These are phyloP conservation scores for Palythoa grandis DNA, from an alignment of 92 coral and sea anemone genomes.

Conservation along the genomic window DNA sequence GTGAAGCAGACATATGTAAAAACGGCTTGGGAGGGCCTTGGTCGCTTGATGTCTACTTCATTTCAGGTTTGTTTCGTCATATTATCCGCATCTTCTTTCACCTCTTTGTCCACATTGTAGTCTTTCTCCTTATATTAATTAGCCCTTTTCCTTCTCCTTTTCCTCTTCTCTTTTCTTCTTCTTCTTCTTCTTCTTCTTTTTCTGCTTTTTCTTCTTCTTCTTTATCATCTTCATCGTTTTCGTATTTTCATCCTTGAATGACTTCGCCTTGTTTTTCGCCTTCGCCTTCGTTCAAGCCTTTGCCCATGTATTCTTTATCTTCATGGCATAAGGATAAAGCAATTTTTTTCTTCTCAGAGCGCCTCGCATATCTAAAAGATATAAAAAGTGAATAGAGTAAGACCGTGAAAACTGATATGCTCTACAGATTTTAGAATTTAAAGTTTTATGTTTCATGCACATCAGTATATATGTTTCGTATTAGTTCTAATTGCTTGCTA, in stretches of 20 bases:
- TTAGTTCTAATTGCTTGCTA: not conserved
- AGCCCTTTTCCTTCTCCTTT: not conserved
- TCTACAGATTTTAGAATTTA: too few species aligned
- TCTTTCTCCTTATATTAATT: too few species aligned
- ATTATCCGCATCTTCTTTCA: not conserved
- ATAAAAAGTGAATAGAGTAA: too few species aligned
- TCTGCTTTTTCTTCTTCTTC: not conserved
- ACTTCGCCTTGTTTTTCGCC: not conserved
- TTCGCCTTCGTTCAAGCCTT: not conserved
- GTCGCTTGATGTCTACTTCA: slow-evolving; percentile 10
- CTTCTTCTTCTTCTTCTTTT: not conserved
- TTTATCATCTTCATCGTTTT: not conserved
- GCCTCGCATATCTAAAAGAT: too few species aligned
- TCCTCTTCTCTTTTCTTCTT: not conserved
- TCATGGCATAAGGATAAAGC: not conserved
- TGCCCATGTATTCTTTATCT: not conserved
- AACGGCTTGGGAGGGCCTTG: slow-evolving; percentile 11
- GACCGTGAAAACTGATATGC: too few species aligned
- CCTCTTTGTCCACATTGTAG: not conserved
- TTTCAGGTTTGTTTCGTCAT: not conserved
- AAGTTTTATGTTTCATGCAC: too few species aligned
- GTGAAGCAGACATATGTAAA: not conserved
- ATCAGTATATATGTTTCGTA: too few species aligned
- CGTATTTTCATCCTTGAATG: not conserved
- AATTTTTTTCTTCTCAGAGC: too few species aligned